Base-by-base conservation (phyloP, 2,113 vertebrate species). In the Sapajus apella region DNA sequence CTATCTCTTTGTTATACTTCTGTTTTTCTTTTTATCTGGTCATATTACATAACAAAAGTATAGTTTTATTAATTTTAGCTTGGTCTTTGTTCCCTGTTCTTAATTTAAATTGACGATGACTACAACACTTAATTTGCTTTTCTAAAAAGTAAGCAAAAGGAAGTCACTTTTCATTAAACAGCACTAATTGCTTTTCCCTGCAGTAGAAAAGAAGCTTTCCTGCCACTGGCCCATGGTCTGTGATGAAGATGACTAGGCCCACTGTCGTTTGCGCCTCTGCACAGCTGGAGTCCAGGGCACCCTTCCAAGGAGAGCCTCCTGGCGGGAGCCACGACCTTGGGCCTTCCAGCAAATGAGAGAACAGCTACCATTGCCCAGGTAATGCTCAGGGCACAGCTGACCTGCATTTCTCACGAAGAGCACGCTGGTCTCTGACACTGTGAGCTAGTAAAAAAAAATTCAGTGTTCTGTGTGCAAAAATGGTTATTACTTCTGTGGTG, bases 81-180 rank as follows among this genome's bases (percentile, higher is more conserved):
- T 43, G 80, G 25, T 75, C 75, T 75, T 80, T 55, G 45, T 79
- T 83, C 52, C 30, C 2, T 21, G 9, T 76, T 40, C 84, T 66
- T 68, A 58, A 86, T 82, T 82, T 73, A 83, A 45, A 92, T 80
- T 40, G 68, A 50, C 35, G 61, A 30, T 86, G 91, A 83, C 68
- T 56, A 30, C 58, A 79, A 79, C 80, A 82, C 35, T 92, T 90
- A 37, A 91, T 92, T 83, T 86, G 68, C 91, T 77, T 92, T 89
- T 52, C 77, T 61, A 93, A 72, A 82, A 79, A 58, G 84, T 32
- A 94, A 95, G 64, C 40, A 80, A 47, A 64, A 81, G 68, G 52
- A 94, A 87, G 73, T 16, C 8, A 32, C 81, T 87, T 87, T 47
- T 61, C 80, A 47, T 79, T 73, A 75, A 20, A 56, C 8, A n/a